Evolutionary conservation across 2,888 invertebrate genomes (phyloP), one percentile per base, ranked within the genome.

Genomic region (Temnothorax rugatulus): DNA sequence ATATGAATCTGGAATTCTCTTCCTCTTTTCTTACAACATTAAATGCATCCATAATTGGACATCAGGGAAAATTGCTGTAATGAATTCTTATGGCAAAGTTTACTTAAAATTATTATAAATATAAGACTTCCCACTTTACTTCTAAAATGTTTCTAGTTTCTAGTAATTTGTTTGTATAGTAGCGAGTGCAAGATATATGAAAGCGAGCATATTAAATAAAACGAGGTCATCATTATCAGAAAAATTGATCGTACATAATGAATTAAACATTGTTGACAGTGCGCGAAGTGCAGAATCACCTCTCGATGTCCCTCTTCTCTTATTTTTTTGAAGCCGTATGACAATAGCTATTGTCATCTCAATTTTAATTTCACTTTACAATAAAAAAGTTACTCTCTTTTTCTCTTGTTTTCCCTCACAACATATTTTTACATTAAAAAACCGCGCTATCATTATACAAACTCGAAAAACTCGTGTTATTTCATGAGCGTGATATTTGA

Each of bases 341-440:
- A 47, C 21, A 61, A 47, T 34, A 47, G 18, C 13, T n/a, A 44
- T 77, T 66, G 66, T 54, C n/a, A 52, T n/a, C 25, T 66, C 54
- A 54, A 77, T 76, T 52, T 52, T 76, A 25, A 76, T 44, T 66
- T 54, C 3, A 15, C 54, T 44, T 66, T 54, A 9, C 18, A 29
- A 54, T 76, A 52, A 52, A 52, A 76, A 54, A 15, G 41, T n/a
- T 77, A 64, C 13, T 41, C 11, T 52, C 50, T 13, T 66, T 66
- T 66, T 66, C 13, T 29, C 7, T 64, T 76, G 25, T 76, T 66
- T 76, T 41, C 52, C n/a, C 18, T 38, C 38, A 15, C 41, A 11
- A 54, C 29, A 66, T 66, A 66, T 41, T 54, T 77, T 54, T 29
- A 66, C 34, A 66, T 77, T 66, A 77, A 66, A 77, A 66, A 77